Percentiles rank a stretch among this genome's conserved stretches.
These are phyloP conservation scores for Neoarius graeffei DNA, from an alignment of 2,113 vertebrate species.

Conservation along the genomic window DNA sequence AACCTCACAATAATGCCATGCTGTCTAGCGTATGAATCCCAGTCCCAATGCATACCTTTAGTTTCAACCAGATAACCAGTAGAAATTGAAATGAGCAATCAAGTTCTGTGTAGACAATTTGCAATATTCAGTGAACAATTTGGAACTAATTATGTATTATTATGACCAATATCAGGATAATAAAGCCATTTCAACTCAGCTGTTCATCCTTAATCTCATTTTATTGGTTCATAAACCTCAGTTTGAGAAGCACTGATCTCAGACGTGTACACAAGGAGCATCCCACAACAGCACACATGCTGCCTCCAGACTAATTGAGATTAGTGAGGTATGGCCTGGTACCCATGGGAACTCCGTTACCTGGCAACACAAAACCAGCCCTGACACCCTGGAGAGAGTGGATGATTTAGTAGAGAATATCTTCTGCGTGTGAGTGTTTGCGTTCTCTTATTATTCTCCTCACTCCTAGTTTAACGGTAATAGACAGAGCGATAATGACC, in stretches of 20 bases:
- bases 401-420: conserved; percentile 54
- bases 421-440: conserved; percentile 18
- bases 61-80: background rate
- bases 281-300: conserved; percentile 20
- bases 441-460: conserved; percentile 7
- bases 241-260: background rate
- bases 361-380: conserved; percentile 69
- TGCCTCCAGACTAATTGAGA: conserved; percentile 52
- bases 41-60: background rate
- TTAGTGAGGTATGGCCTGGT: conserved; percentile 58
- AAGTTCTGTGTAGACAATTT: background rate
- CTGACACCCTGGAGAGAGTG: conserved; percentile 65
- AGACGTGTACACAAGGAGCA: background rate
- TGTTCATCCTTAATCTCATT: background rate
- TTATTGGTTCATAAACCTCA: conserved; percentile 11
- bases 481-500: conserved; percentile 2
- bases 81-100: background rate
- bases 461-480: conserved; percentile 30
- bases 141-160: background rate
- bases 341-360: conserved; percentile 69
- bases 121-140: background rate
- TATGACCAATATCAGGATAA: background rate
- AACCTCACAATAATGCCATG: background rate
- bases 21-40: background rate
- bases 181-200: background rate